Evolutionary conservation across 2,888 invertebrate species (phyloP).

Genomic region (Maniola hyperantus): DNA sequence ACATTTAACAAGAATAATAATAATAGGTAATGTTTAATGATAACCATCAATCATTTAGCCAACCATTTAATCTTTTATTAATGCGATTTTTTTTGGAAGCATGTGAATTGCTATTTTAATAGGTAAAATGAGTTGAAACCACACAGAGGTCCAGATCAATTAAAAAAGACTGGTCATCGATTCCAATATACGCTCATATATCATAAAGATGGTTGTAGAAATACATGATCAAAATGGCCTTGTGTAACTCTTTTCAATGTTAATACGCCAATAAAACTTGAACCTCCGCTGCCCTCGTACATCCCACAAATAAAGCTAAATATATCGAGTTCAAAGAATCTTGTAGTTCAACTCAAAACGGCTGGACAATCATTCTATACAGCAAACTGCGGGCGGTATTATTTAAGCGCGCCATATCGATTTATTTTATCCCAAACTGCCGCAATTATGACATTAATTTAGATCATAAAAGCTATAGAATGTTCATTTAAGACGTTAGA

Average conservation of each 20-base stretch:
- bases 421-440: conserved; percentile 78
- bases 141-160: conserved; percentile 29
- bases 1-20: no score
- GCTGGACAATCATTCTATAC: conserved; percentile 55
- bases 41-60: conserved; percentile 5
- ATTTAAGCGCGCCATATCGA: conserved; percentile 74
- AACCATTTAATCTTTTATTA: conserved; percentile 15
- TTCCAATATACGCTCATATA: conserved; percentile 54
- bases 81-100: conserved; percentile 19
- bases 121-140: conserved; percentile 20
- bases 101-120: conserved; percentile 18
- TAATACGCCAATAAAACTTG: conserved; percentile 44
- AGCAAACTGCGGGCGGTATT: conserved; percentile 74
- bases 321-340: conserved; percentile 49
- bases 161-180: conserved; percentile 42
- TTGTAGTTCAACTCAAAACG: conserved; percentile 58
- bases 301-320: conserved; percentile 43
- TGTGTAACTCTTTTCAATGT: conserved; percentile 59
- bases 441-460: conserved; percentile 80
- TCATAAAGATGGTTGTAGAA: conserved; percentile 59
- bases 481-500: conserved; percentile 71
- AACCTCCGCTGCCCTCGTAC: conserved; percentile 44
- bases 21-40: no score
- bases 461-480: conserved; percentile 73
- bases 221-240: conserved; percentile 57